Base-by-base conservation (phyloP, 2,113 vertebrate species). In the Tragelaphus imberbis region DNA sequence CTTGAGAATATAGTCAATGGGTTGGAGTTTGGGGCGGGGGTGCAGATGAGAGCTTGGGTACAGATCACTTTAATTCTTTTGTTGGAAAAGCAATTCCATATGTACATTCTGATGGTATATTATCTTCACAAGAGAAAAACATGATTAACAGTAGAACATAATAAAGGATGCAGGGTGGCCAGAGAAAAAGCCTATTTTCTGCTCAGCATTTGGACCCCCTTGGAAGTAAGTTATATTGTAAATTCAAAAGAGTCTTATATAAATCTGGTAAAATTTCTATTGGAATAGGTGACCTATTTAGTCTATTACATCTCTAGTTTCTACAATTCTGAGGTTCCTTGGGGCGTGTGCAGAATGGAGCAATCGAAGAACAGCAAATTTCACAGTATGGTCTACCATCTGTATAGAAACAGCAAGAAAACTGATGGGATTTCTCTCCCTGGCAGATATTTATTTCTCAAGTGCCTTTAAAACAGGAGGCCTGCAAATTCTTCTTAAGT, bases 221-320 rank as follows among this genome's bases (percentile, higher is more conserved):
- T 89, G 51, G 88, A 98, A 98, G 87, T 97, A 55, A 97, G 91
- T 90, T 97, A 80, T 90, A 94, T 95, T 98, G 80, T 97, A 98
- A 97, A 98, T 98, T 97, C 95, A 80, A 95, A 94, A 86, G 21
- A 93, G 84, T 97, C 84, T 97, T 95, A 28, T 92, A 97, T 98
- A 97, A 97, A 94, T 98, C 94, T 97, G 49, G 71, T 88, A 96
- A 97, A 84, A 81, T 98, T 98, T 98, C 96, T 97, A 85, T 97
- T 96, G 92, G 96, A 97, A 95, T 97, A 97, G 93, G 97, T 98
- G 98, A 97, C 96, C 98, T 98, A 97, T 96, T 98, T 98, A 96
- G 95, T 95, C 96, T 97, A 95, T 96, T 97, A 95, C 91, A 94
- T 97, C 84, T 95, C 95, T 97, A 58, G 89, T 96, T 98, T 97